phyloP scores from a whole-genome alignment of 2,113 vertebrate genomes.

The Tetraodon nigroviridis region DNA sequence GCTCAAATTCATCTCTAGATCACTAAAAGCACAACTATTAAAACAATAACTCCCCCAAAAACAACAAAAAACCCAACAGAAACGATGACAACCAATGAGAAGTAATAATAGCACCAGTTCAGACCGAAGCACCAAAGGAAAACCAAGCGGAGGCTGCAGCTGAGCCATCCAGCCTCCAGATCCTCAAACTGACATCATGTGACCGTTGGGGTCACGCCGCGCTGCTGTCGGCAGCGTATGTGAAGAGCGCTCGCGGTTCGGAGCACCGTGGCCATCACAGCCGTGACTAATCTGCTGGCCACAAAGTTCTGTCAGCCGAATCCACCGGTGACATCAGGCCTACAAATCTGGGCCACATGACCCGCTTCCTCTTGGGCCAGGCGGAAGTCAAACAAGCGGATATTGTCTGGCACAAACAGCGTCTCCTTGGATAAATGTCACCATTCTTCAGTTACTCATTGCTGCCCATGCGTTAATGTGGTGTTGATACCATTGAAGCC shows the following conservation, averaged over 20 bases:
- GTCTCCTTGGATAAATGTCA: not conserved
- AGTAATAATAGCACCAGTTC: conserved; percentile 68
- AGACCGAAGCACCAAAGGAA: conserved; percentile 65
- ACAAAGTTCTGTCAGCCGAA: not conserved
- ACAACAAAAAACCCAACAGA: not conserved
- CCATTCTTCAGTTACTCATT: no score
- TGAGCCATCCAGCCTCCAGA: conserved; percentile 13
- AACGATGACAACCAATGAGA: conserved; percentile 37
- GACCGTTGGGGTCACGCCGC: conserved; percentile 17
- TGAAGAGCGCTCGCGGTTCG: conserved; percentile 3
- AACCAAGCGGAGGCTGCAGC: conserved; percentile 22
- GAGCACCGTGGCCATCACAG: conserved; percentile 25
- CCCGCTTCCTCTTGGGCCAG: not conserved
- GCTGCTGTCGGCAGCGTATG: conserved; percentile 12
- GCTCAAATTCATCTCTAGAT: conserved; percentile 22
- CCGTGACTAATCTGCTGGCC: conserved; percentile 2
- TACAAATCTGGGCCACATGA: not conserved
- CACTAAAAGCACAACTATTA: conserved; percentile 28
- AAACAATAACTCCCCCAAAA: conserved; percentile 23
- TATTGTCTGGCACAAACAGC: not conserved
- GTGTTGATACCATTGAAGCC: no score
- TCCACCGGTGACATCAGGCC: not conserved
- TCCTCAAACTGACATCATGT: conserved; percentile 13
- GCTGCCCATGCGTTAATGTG: no score
- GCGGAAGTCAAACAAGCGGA: not conserved